phyloP scores from a whole-genome alignment of 2,888 invertebrate species.

The Cephalotes varians region DNA sequence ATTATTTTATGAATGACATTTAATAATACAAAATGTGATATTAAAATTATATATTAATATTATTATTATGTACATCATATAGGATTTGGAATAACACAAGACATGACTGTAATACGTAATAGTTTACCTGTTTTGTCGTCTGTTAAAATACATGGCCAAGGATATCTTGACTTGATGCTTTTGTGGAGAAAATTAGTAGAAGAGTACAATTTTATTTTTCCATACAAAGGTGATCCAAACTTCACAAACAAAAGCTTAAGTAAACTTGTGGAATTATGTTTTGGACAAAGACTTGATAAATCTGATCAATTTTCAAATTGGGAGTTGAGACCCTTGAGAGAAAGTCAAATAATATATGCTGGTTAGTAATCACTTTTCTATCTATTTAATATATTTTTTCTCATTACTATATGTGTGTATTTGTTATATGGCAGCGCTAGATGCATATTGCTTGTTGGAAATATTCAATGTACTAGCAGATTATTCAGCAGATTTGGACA shows the following conservation, averaged over 20 bases:
- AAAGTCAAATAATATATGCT: conserved; percentile 93
- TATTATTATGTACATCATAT: conserved; percentile 2
- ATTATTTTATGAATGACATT: not conserved
- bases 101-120: conserved; percentile 88
- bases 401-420: not conserved
- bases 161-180: conserved; percentile 88
- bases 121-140: conserved; percentile 87
- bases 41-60: not conserved
- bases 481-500: conserved; percentile 86
- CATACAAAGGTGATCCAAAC: conserved; percentile 87
- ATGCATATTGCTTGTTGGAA: conserved; percentile 95
- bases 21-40: not conserved
- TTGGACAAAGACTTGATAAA: conserved; percentile 93
- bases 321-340: conserved; percentile 93
- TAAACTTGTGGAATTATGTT: conserved; percentile 91
- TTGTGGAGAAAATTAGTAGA: conserved; percentile 88
- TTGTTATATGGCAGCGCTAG: conserved; percentile 88
- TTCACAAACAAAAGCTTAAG: conserved; percentile 90
- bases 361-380: conserved; percentile 82
- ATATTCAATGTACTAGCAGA: conserved; percentile 90
- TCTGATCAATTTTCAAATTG: conserved; percentile 97
- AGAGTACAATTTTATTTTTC: conserved; percentile 87
- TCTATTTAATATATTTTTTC: not conserved
- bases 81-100: conserved; percentile 88
- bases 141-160: conserved; percentile 85